A percentile compares a stretch with the other conserved stretches of the same genome.
phyloP scores from a whole-genome alignment of 2,113 vertebrate genomes.

The Puma concolor region DNA sequence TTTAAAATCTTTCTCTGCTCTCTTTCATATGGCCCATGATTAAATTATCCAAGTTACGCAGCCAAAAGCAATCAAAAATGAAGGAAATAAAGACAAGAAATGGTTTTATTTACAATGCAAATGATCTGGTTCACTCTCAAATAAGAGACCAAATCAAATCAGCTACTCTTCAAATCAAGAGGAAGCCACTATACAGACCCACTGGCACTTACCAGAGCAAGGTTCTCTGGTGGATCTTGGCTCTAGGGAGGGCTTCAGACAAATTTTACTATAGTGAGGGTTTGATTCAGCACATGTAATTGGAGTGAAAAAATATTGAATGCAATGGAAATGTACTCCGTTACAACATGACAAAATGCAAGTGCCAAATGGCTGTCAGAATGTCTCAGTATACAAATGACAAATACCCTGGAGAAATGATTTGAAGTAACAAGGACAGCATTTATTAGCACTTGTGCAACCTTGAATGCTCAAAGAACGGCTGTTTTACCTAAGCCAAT shows the following conservation, averaged over 20 bases:
- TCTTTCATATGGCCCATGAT: slow-evolving; percentile 73
- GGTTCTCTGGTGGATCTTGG: slow-evolving; percentile 42
- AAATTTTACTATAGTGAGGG: slow-evolving; percentile 7
- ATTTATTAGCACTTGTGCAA: slow-evolving; percentile 34
- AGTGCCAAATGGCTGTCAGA: slow-evolving; percentile 65
- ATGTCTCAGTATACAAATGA: slow-evolving; percentile 54
- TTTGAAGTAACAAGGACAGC: slow-evolving; percentile 29
- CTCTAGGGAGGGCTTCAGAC: slow-evolving; percentile 1
- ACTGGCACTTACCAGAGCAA: background rate
- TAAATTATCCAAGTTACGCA: slow-evolving; percentile 67
- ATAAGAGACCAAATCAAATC: slow-evolving; percentile 65
- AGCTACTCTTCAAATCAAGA: slow-evolving; percentile 50
- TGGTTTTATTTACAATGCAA: slow-evolving; percentile 81
- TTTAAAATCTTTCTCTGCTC: slow-evolving; percentile 68
- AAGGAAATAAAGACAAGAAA: slow-evolving; percentile 74
- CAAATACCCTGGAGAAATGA: slow-evolving; percentile 50
- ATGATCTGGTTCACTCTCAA: slow-evolving; percentile 73
- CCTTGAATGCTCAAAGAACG: background rate
- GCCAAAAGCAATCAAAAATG: slow-evolving; percentile 77
- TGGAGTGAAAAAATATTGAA: slow-evolving; percentile 57
- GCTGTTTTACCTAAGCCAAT: background rate
- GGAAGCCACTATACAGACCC: slow-evolving; percentile 27
- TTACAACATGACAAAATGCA: slow-evolving; percentile 42
- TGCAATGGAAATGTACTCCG: slow-evolving; percentile 53
- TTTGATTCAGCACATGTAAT: slow-evolving; percentile 54